phyloP scores from a whole-genome alignment of 2,888 invertebrate species.

The Nephrotoma guestfalica region DNA sequence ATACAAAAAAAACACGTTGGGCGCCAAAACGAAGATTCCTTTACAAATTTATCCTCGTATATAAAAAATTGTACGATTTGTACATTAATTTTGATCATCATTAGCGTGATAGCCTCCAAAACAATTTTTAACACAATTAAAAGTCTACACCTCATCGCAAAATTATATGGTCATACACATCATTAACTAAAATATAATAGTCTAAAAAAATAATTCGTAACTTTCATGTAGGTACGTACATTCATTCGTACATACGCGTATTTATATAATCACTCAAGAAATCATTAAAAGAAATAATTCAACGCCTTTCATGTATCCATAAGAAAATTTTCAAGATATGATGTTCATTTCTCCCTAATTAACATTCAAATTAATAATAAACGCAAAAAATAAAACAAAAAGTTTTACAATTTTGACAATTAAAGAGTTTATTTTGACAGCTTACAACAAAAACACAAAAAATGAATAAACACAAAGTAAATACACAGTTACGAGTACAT shows the following conservation, averaged over 20 bases:
- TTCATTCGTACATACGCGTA: not conserved
- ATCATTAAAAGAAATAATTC: not conserved
- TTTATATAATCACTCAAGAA: not conserved
- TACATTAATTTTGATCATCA: not conserved
- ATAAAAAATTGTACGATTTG: not conserved
- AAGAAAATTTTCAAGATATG: not conserved
- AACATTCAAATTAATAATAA: not conserved
- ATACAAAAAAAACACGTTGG: not conserved
- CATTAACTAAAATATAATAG: not conserved
- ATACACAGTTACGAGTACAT: not conserved
- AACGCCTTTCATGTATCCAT: not conserved
- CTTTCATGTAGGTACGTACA: not conserved
- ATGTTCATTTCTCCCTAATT: not conserved
- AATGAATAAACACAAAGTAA: not conserved
- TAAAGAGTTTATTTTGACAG: not conserved
- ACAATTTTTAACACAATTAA: not conserved
- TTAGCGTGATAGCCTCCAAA: not conserved
- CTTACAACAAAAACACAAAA: not conserved
- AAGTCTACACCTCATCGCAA: not conserved
- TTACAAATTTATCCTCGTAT: not conserved
- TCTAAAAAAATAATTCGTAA: not conserved
- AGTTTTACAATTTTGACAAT: not conserved
- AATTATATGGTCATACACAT: not conserved
- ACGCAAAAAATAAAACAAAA: not conserved
- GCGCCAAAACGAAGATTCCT: not conserved